phyloP scores from a whole-genome alignment of 1,140 invertebrate genomes.

The Leptonema lineaticorne region DNA sequence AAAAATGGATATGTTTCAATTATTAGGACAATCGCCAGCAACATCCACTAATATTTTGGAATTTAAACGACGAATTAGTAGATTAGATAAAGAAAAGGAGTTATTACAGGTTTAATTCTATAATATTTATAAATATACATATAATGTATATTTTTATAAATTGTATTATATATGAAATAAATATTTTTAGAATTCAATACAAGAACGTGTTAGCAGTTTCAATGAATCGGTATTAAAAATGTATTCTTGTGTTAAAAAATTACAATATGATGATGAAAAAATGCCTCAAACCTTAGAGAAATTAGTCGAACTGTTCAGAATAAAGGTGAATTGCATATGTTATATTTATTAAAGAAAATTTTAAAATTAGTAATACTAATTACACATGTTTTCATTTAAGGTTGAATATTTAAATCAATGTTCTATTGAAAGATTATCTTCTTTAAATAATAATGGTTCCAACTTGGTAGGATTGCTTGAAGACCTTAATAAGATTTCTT shows the following conservation, averaged over 20 bases:
- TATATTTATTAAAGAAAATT: neutral
- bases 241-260: conserved; percentile 15
- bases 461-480: conserved; percentile 19
- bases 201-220: conserved; percentile 27
- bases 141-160: neutral
- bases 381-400: conserved; percentile 6
- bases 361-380: neutral
- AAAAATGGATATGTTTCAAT: neutral
- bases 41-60: conserved; percentile 26
- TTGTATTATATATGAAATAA: neutral
- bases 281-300: neutral
- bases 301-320: conserved; percentile 2
- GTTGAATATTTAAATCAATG: conserved; percentile 22
- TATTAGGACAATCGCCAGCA: conserved; percentile 26
- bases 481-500: conserved; percentile 30
- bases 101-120: conserved; percentile 31
- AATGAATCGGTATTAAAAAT: conserved; percentile 24
- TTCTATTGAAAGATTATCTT: conserved; percentile 3
- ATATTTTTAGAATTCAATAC: conserved; percentile 37
- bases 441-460: neutral
- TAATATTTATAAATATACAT: neutral
- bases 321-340: conserved; percentile 29
- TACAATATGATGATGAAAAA: conserved; percentile 26
- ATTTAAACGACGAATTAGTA: conserved; percentile 31
- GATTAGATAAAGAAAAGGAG: conserved; percentile 37